Evolutionary conservation across 2,888 invertebrate species (phyloP).

Genomic region (Tuta absoluta): DNA sequence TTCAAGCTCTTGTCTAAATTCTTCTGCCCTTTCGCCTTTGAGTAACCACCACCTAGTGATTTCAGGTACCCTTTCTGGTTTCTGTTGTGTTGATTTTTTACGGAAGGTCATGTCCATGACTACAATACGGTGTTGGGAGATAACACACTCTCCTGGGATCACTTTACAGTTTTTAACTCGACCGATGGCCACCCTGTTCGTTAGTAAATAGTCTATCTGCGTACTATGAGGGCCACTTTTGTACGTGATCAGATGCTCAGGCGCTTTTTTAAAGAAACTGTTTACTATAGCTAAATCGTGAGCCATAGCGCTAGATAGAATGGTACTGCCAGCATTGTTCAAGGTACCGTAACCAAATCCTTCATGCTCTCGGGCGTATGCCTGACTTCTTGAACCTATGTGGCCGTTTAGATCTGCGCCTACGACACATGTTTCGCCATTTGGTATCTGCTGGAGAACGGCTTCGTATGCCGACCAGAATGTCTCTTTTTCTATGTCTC

Average conservation of each 20-base stretch:
- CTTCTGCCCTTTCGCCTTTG: not conserved
- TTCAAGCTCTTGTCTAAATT: not conserved
- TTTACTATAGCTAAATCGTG: slow-evolving; percentile 5
- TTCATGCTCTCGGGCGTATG: slow-evolving; percentile 4
- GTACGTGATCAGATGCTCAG: slow-evolving; percentile 11
- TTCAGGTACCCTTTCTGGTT: not conserved
- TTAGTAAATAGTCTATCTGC: slow-evolving; percentile 10
- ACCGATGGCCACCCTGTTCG: not conserved
- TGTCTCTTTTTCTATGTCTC: not conserved
- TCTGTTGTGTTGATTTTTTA: not conserved
- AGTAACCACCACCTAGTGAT: not conserved
- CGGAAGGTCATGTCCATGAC: slow-evolving; percentile 8
- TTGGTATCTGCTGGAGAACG: slow-evolving; percentile 35
- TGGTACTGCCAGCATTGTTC: not conserved
- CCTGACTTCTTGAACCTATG: too few species aligned
- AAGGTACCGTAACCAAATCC: not conserved
- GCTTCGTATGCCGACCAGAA: slow-evolving; percentile 30
- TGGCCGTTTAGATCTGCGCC: too few species aligned
- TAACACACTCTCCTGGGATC: too few species aligned
- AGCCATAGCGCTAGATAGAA: too few species aligned
- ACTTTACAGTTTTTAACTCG: slow-evolving; percentile 1
- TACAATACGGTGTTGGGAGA: slow-evolving; percentile 6
- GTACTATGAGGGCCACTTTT: slow-evolving; percentile 1
- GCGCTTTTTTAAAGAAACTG: not conserved
- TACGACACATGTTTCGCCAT: not conserved